A percentile compares a stretch with the other conserved stretches of the same genome.
Conservation (phyloP, 2,797 vertebrate species). For the Microcaecilia unicolor region DNA sequence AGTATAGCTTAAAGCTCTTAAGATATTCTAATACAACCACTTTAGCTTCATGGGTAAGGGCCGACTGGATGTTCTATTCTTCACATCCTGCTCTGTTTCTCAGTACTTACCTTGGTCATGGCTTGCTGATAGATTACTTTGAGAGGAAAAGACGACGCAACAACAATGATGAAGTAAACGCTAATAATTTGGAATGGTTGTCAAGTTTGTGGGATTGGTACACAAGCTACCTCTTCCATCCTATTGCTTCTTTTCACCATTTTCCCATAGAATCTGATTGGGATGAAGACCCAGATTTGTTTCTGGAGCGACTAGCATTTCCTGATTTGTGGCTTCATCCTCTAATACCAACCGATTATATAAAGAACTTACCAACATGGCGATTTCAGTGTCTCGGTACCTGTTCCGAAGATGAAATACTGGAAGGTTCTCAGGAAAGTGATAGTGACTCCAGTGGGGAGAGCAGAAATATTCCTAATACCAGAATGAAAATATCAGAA, state of each 20-base stretch:
- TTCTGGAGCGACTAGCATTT: constrained; percentile 84
- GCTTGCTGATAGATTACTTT: constrained; percentile 90
- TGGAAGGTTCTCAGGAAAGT: constrained; percentile 43
- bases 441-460: constrained; percentile 63
- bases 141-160: constrained; percentile 81
- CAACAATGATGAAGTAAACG: constrained; percentile 71
- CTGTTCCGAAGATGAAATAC: constrained; percentile 34
- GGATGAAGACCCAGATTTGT: constrained; percentile 85
- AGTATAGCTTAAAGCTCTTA: constrained; percentile 88
- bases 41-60: constrained; percentile 83
- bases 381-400: constrained; percentile 52
- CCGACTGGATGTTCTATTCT: constrained; percentile 96
- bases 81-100: constrained; percentile 93
- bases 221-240: constrained; percentile 86
- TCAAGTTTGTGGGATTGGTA: constrained; percentile 98
- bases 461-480: constrained; percentile 31
- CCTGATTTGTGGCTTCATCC: constrained; percentile 94
- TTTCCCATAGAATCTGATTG: constrained; percentile 83
- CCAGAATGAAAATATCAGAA: constrained; percentile 30
- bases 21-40: constrained; percentile 89
- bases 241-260: constrained; percentile 83
- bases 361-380: constrained; percentile 85
- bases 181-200: constrained; percentile 91
- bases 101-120: constrained; percentile 87
- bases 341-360: constrained; percentile 85